Base-by-base conservation (phyloP, 2,888 invertebrate genomes). In the Xiphydria camelus region DNA sequence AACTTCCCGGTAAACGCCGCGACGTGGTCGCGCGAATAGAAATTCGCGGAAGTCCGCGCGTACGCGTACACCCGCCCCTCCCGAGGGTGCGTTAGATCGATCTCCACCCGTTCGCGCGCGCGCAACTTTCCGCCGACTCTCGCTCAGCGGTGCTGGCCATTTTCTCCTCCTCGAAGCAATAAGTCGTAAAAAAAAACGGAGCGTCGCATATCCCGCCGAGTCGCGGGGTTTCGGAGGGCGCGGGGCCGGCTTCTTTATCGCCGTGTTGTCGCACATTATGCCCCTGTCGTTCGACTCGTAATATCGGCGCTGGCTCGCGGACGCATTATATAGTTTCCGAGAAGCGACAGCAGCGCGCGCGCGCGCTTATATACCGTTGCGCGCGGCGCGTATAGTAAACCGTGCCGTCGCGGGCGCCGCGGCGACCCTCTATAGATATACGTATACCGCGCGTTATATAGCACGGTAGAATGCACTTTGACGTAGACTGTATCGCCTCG, bases 391-490 rank as follows among this genome's bases (percentile, higher is more conserved):
- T n/a, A 26, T 26, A 26, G 26, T 26, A 26, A 7, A 26, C 12
- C 26, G 26, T 26, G n/a, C 26, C 10, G 14, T 14, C 12, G 14
- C 12, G 10, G 26, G 26, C 18, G 18, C 21, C 9, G 18, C 12
- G 19, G 22, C 14, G 7, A 23, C 19, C 17, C 10, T 22, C 22
- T 41, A 2, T n/a, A 17, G 14, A 12, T 7, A 6, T 26, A 26
- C 23, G 23, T 33, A 18, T 33, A 6, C 12, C 34, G n/a, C 15
- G 15, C 34, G 7, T 21, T 46, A 17, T 59, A 58, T 57, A 58
- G 55, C 54, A 54, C 59, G 58, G 62, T 55, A 62, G 63, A 68
- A 68, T 63, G 64, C 61, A 61, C 64, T 67, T 62, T 66, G 68
- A 69, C 64, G 66, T 59, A 59, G 63, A 52, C 41, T 57, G 66